phyloP scores from a whole-genome alignment of 2,888 invertebrate genomes.

The Cloeon dipterum region DNA sequence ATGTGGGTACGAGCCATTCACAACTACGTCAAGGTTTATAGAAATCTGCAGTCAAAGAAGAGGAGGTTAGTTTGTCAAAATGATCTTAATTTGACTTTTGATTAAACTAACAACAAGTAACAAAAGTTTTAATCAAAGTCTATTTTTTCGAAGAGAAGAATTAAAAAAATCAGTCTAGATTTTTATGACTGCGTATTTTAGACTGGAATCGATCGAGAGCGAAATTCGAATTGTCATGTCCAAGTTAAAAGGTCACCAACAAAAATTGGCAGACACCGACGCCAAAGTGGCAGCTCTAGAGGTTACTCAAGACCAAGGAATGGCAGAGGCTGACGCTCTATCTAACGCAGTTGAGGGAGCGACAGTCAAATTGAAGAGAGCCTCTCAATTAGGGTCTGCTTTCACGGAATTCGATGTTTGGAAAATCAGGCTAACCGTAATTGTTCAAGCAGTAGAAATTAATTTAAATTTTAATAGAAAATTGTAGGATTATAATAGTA shows the following conservation, averaged over 20 bases:
- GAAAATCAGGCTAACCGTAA: no score
- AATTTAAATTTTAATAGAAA: no score
- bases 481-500: no score
- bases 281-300: constrained; percentile 31
- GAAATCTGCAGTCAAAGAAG: constrained; percentile 73
- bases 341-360: constrained; percentile 54
- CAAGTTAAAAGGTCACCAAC: constrained; percentile 54
- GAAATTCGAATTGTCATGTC: constrained; percentile 55
- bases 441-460: no score
- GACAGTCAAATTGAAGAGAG: constrained; percentile 51
- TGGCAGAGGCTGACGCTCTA: constrained; percentile 49
- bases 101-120: background rate
- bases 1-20: constrained; percentile 86
- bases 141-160: no score
- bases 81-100: constrained; percentile 15
- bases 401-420: constrained; percentile 65
- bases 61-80: constrained; percentile 42
- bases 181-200: background rate
- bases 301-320: constrained; percentile 42
- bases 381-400: constrained; percentile 66
- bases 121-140: no score
- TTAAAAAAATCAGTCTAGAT: background rate
- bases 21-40: constrained; percentile 65
- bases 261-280: constrained; percentile 59
- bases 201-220: constrained; percentile 43